Conservation (phyloP, 2,797 vertebrate genomes). For the Ammospiza maritima region DNA sequence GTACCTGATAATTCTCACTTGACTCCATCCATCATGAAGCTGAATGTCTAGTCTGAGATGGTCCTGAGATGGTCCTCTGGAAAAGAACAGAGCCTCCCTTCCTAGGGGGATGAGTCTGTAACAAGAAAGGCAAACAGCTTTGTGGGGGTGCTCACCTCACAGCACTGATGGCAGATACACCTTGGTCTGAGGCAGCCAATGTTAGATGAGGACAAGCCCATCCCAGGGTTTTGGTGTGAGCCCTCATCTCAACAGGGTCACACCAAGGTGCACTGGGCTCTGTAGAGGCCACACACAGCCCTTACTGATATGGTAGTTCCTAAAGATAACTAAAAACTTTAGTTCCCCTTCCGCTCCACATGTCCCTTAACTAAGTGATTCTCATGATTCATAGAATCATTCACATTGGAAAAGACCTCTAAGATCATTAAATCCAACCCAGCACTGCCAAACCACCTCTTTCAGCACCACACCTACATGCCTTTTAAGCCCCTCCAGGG, state of each 20-base stretch:
- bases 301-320: neutral
- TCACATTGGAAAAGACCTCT: neutral
- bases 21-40: neutral
- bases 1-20: neutral
- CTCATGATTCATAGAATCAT: neutral
- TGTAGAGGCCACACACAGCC: neutral
- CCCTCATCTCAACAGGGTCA: neutral
- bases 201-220: neutral
- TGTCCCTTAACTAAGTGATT: neutral
- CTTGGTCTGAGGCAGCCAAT: neutral
- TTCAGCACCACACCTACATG: neutral
- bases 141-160: neutral
- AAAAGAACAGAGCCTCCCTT: neutral
- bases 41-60: neutral
- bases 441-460: neutral
- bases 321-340: neutral
- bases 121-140: neutral
- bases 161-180: neutral
- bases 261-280: neutral
- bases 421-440: neutral
- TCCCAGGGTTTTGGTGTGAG: neutral
- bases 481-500: neutral
- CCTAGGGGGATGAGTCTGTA: too few species aligned
- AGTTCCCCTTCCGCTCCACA: accelerated
- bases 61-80: neutral